Evolutionary conservation across 2,888 invertebrate species (phyloP).

Genomic region (Cataglyphis rosenhaueri): DNA sequence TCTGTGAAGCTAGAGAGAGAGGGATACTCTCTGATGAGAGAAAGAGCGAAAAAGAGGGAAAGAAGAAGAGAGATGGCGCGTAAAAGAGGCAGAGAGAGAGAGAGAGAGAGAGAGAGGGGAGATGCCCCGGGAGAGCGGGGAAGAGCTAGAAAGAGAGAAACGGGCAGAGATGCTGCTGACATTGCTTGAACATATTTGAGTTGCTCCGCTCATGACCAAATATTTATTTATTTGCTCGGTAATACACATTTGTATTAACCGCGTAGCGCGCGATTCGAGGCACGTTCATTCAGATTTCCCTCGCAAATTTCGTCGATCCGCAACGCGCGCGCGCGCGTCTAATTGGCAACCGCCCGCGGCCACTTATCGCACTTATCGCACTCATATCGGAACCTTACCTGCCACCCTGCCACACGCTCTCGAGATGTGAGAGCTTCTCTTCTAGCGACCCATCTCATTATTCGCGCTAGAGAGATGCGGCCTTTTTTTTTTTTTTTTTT

Average conservation of each 20-base stretch:
- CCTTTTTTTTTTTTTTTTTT: neutral
- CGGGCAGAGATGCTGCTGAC: slow-evolving; percentile 77
- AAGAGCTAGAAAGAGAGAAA: slow-evolving; percentile 65
- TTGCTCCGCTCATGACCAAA: slow-evolving; percentile 82
- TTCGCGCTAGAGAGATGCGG: neutral
- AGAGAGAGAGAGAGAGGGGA: slow-evolving; percentile 37
- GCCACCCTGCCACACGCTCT: neutral
- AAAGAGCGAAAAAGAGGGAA: slow-evolving; percentile 22
- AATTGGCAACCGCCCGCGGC: slow-evolving; percentile 68
- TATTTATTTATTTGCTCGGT: slow-evolving; percentile 84
- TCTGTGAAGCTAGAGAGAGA: slow-evolving; percentile 10
- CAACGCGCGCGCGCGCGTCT: slow-evolving; percentile 62
- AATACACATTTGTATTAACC: slow-evolving; percentile 80
- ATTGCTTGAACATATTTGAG: slow-evolving; percentile 83
- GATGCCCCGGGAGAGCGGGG: slow-evolving; percentile 55
- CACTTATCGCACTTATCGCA: slow-evolving; percentile 57
- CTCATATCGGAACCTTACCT: slow-evolving; percentile 45
- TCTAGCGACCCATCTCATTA: neutral
- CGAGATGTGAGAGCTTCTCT: slow-evolving; percentile 9
- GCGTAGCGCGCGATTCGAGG: slow-evolving; percentile 75
- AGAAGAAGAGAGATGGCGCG: slow-evolving; percentile 29
- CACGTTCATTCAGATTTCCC: slow-evolving; percentile 75
- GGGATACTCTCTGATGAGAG: neutral
- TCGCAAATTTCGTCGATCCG: slow-evolving; percentile 72
- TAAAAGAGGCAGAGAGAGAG: neutral